Evolutionary conservation across 1,140 invertebrate species (phyloP).

Genomic region (Trachymyrmex cornetzi): DNA sequence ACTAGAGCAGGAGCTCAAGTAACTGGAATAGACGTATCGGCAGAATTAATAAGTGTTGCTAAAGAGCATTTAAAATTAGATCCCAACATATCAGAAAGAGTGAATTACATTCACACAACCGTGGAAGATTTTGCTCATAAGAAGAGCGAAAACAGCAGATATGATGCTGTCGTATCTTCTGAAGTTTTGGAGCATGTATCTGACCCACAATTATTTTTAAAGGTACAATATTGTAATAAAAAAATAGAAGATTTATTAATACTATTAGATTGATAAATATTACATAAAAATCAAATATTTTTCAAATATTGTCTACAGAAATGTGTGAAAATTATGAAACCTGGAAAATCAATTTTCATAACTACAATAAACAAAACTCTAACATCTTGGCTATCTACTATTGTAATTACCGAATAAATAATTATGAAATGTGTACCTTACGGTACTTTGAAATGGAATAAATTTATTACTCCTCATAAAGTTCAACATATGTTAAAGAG

Average conservation of each 20-base stretch:
- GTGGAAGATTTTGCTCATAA: slow-evolving; percentile 87
- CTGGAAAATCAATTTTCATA: slow-evolving; percentile 95
- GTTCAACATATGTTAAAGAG: slow-evolving; percentile 90
- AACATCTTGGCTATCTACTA: slow-evolving; percentile 90
- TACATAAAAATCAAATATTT: slow-evolving; percentile 4
- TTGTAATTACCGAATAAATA: slow-evolving; percentile 93
- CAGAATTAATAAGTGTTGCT: slow-evolving; percentile 91
- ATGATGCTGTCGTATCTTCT: slow-evolving; percentile 95
- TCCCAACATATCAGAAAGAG: slow-evolving; percentile 78
- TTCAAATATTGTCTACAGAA: slow-evolving; percentile 74
- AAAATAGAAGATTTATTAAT: no score
- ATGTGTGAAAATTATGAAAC: slow-evolving; percentile 92
- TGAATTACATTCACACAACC: slow-evolving; percentile 76
- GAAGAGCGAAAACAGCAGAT: slow-evolving; percentile 85
- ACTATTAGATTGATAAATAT: no score
- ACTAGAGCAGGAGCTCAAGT: slow-evolving; percentile 93
- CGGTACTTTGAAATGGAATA: slow-evolving; percentile 96
- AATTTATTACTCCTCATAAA: slow-evolving; percentile 94
- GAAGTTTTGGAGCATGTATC: slow-evolving; percentile 98
- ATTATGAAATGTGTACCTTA: slow-evolving; percentile 91
- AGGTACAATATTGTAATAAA: slow-evolving; percentile 77
- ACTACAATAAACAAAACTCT: slow-evolving; percentile 96
- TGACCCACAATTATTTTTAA: slow-evolving; percentile 92
- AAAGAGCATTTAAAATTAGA: slow-evolving; percentile 87
- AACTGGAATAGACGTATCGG: slow-evolving; percentile 94